A percentile compares a stretch with the other conserved stretches of the same genome.
Conservation (phyloP, 2,888 invertebrate species). For the Drosophila ustulata region DNA sequence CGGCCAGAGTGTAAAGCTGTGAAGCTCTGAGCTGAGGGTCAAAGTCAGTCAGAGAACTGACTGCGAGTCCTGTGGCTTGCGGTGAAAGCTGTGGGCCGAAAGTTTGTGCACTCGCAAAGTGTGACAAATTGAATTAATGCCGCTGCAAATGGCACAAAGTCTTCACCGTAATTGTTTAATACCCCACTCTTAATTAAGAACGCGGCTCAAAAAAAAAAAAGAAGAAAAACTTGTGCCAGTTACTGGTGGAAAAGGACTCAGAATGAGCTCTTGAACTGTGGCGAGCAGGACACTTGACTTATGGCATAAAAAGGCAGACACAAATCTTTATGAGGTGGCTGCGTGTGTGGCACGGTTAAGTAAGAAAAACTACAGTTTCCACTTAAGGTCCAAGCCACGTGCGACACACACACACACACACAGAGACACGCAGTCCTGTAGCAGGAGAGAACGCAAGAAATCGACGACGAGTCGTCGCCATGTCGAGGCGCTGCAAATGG, state of each 20-base stretch:
- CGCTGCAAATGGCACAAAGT: slow-evolving; percentile 71
- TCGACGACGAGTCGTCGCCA: slow-evolving; percentile 30
- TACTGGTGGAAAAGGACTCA: background rate
- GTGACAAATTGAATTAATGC: slow-evolving; percentile 81
- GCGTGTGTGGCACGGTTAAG: slow-evolving; percentile 68
- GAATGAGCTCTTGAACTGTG: slow-evolving; percentile 65
- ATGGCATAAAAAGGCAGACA: slow-evolving; percentile 75
- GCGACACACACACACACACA: slow-evolving; percentile 43
- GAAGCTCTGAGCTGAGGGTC: slow-evolving; percentile 31
- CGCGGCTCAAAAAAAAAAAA: slow-evolving; percentile 19
- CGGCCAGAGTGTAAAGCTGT: slow-evolving; percentile 73
- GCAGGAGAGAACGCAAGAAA: slow-evolving; percentile 3
- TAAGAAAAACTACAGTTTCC: slow-evolving; percentile 82
- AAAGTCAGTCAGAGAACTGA: background rate
- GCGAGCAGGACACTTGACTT: slow-evolving; percentile 75
- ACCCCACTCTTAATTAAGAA: slow-evolving; percentile 70
- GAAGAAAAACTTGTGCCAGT: slow-evolving; percentile 20
- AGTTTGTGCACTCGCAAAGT: slow-evolving; percentile 73
- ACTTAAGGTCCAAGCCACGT: slow-evolving; percentile 68
- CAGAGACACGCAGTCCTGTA: background rate
- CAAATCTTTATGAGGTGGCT: slow-evolving; percentile 73
- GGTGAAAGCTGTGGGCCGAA: slow-evolving; percentile 28
- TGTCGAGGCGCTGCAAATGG: slow-evolving; percentile 66
- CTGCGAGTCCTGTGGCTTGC: slow-evolving; percentile 7
- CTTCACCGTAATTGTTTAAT: slow-evolving; percentile 80